Evolutionary conservation across 2,797 vertebrate species (phyloP).

Genomic region (Sebastes jordani): DNA sequence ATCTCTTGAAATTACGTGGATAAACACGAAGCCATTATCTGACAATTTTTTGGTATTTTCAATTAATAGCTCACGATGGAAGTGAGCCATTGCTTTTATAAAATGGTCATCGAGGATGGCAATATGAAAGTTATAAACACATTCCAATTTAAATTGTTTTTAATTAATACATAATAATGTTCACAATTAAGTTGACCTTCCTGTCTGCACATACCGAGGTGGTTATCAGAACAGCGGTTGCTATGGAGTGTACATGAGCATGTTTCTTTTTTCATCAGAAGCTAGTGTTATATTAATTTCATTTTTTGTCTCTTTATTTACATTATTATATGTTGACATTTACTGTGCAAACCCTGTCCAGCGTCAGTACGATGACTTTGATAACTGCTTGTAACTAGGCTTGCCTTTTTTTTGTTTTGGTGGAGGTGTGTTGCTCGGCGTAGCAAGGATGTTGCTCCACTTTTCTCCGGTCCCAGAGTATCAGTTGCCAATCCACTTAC

Average conservation of each 20-base stretch:
- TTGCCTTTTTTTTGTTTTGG: too few relatives aligned
- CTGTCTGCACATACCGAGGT: not conserved
- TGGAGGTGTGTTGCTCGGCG: too few relatives aligned
- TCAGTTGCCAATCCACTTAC: too few relatives aligned
- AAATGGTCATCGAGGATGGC: not conserved
- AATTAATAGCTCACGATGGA: too few relatives aligned
- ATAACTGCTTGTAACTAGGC: too few relatives aligned
- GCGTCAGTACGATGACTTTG: too few relatives aligned
- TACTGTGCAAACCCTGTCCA: not conserved
- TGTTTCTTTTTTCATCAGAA: not conserved
- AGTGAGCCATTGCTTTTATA: not conserved
- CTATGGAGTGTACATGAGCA: not conserved
- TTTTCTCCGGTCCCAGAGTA: too few relatives aligned
- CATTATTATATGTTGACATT: not conserved
- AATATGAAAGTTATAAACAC: too few relatives aligned
- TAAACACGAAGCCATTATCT: not conserved
- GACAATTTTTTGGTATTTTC: not conserved
- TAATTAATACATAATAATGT: not conserved
- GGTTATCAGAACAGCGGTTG: not conserved
- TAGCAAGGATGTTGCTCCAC: too few relatives aligned
- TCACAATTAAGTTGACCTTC: not conserved
- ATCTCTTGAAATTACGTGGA: not conserved
- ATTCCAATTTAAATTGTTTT: not conserved
- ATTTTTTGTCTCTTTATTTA: not conserved
- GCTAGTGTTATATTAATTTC: not conserved